Evolutionary conservation across 2,888 invertebrate species (phyloP), one percentile per base, ranked within the genome.

Genomic region (Dexiosoma caninum): DNA sequence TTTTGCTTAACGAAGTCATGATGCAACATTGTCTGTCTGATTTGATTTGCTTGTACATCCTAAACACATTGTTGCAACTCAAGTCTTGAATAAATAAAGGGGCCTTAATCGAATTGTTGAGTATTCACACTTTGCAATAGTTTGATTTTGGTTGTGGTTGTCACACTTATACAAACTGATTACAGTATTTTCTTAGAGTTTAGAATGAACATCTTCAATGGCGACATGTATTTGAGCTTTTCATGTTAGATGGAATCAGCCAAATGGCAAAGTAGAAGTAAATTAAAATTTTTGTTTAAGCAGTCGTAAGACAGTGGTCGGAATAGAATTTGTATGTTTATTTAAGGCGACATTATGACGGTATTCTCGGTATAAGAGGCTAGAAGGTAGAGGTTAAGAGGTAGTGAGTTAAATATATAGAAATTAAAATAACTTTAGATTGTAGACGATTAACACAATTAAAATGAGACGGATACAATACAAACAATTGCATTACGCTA

Each of bases 81-180:
- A 53, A 60, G 80, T 60, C 70, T 71, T 80, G 71, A 71, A 60
- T 71, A 76, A 71, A 80, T 75, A 75, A 71, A 60, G n/a, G n/a
- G n/a, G 37, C 51, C 71, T 75, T 80, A 75, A 80, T 71, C 80
- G 60, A 80, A 80, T 80, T 71, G 64, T 40, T 66, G 40, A 75
- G 57, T 51, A 70, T 72, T 40, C 37, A 62, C 49, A 32, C 40
- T 71, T 60, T 37, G 44, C 14, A 60, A 60, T 57, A 40, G 71
- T 76, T 75, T 71, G 35, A 59, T 57, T 66, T 70, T 70, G 42
- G 40, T 67, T 49, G 51, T 69, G 51, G n/a, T 55, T 12, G 0
- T 12, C 23, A 21, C 16, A 46, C 14, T 69, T 62, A 51, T 40
- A 35, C 46, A 64, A 59, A 37, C 8, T 42, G 42, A 67, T 23